These are phyloP conservation scores for Timandra comae DNA, from an alignment of 2,888 invertebrate genomes.

Conservation along the genomic window DNA sequence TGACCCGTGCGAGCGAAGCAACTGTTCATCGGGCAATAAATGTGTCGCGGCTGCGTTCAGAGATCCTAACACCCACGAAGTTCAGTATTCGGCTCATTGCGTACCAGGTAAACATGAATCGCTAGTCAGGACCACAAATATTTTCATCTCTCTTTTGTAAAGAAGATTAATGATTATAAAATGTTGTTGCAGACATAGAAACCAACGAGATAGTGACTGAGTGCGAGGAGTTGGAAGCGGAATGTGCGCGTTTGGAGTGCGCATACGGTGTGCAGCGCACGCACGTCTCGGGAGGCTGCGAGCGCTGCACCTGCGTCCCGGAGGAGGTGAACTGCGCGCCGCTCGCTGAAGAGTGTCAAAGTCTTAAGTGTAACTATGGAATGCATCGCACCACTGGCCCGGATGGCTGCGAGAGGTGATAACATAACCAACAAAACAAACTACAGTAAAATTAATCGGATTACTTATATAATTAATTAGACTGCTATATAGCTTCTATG, in stretches of 20 bases:
- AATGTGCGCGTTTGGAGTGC: slow-evolving; percentile 81
- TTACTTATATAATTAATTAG: too few relatives aligned
- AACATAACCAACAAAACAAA: too few relatives aligned
- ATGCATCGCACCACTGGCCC: slow-evolving; percentile 55
- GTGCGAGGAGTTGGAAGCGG: slow-evolving; percentile 47
- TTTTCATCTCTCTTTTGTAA: too few relatives aligned
- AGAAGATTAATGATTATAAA: too few relatives aligned
- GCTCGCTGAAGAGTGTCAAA: slow-evolving; percentile 77
- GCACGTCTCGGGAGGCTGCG: slow-evolving; percentile 72
- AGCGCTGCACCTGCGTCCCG: slow-evolving; percentile 74
- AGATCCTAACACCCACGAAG: slow-evolving; percentile 38
- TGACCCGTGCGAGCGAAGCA: slow-evolving; percentile 82
- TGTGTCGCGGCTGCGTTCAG: slow-evolving; percentile 80
- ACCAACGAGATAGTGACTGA: slow-evolving; percentile 28
- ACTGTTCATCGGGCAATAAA: slow-evolving; percentile 80
- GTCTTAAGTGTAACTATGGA: slow-evolving; percentile 83
- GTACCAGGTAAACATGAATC: slow-evolving; percentile 14
- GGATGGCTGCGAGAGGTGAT: slow-evolving; percentile 52
- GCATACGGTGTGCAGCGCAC: slow-evolving; percentile 82
- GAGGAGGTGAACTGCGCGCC: slow-evolving; percentile 71
- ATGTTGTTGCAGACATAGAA: slow-evolving; percentile 27
- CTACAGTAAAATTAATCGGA: too few relatives aligned
- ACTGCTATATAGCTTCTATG: too few relatives aligned
- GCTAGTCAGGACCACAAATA: background rate
- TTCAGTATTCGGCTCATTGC: slow-evolving; percentile 54